phyloP scores from a whole-genome alignment of 2,888 invertebrate genomes.

The Itoplectis maculator region DNA sequence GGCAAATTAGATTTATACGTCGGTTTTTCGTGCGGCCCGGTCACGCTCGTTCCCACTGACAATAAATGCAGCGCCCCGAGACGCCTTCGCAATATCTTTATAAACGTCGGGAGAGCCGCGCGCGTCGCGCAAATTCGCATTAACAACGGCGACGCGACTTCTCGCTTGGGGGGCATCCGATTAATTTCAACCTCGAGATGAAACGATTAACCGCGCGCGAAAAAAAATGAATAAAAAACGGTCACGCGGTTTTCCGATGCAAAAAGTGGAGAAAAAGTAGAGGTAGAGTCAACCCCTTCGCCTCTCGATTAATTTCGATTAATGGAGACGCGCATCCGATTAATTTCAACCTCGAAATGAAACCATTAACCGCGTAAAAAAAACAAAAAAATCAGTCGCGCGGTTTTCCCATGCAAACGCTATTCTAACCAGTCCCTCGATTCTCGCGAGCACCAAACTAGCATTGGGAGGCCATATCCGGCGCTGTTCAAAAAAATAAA shows the following conservation, averaged over 20 bases:
- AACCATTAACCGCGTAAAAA: no score
- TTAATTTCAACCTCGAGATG: no score
- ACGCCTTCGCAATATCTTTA: constrained; percentile 17
- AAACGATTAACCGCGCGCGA: no score
- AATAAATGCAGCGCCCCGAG: constrained; percentile 34
- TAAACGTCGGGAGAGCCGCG: not conserved
- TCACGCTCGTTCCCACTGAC: constrained; percentile 42
- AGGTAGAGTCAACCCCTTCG: no score
- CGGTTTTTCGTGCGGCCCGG: constrained; percentile 26
- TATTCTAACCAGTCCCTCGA: constrained; percentile 18
- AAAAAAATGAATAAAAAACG: no score
- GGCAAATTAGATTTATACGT: constrained; percentile 62
- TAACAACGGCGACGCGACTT: not conserved
- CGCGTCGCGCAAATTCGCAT: not conserved
- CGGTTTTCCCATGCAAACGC: not conserved
- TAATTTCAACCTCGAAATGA: no score
- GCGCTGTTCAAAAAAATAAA: constrained; percentile 18
- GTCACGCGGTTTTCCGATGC: no score
- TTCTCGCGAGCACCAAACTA: constrained; percentile 27
- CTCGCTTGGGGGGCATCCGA: not conserved
- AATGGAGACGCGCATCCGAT: no score
- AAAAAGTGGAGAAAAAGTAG: no score
- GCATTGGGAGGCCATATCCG: constrained; percentile 47
- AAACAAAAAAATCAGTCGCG: no score
- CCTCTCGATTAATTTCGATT: no score